Percentiles rank a stretch among this genome's conserved stretches.
Evolutionary conservation across 2,797 vertebrate genomes (phyloP).

Genomic region (Tympanoctomys barrerae): DNA sequence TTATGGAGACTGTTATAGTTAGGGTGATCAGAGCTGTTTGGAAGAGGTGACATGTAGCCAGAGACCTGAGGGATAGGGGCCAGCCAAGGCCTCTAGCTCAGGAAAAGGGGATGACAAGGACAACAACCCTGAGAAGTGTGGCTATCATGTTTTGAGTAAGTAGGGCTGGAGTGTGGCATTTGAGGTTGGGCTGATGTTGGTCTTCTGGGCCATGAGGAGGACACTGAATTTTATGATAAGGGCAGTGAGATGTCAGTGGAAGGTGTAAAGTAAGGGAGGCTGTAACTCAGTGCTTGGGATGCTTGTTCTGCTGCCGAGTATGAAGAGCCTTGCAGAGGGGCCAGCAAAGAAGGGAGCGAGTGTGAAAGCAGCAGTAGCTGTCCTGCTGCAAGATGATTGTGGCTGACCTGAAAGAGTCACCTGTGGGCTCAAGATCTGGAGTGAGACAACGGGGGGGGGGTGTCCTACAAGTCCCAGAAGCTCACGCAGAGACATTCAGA

Average conservation of each 20-base stretch:
- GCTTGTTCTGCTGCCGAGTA: not conserved
- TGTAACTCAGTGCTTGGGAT: not conserved
- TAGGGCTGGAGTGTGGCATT: not conserved
- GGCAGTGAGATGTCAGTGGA: not conserved
- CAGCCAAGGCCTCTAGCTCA: not conserved
- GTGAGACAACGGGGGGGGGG: not conserved
- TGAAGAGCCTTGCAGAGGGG: not conserved
- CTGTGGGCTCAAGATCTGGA: not conserved
- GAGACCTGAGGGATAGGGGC: not conserved
- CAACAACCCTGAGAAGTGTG: not conserved
- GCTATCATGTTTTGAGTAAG: not conserved
- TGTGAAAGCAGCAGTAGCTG: not conserved
- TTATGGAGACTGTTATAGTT: not conserved
- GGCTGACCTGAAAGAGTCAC: not conserved
- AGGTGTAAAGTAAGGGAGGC: not conserved
- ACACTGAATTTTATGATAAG: not conserved
- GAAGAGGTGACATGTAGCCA: slow-evolving; percentile 2
- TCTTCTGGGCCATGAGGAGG: not conserved
- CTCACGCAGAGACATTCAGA: not conserved
- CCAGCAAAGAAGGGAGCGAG: accelerated
- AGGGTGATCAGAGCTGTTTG: not conserved
- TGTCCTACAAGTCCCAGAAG: not conserved
- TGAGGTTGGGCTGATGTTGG: not conserved
- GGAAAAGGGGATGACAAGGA: not conserved
- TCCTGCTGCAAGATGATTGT: not conserved